Base-by-base conservation (phyloP, 2,888 invertebrate species). In the Hipparchia semele region DNA sequence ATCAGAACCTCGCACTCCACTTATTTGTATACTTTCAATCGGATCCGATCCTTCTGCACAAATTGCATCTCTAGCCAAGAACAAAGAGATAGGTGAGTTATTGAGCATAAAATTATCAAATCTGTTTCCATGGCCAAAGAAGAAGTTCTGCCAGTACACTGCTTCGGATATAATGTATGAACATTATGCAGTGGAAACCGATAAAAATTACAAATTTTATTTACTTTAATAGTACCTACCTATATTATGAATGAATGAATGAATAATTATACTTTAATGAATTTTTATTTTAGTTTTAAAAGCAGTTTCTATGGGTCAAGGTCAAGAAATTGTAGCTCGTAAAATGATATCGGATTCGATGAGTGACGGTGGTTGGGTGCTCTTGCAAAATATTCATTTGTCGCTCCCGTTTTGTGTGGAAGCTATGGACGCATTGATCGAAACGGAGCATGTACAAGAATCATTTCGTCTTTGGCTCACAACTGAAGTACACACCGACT, bases 1-100 rank as follows among this genome's bases (percentile, higher is more conserved):
- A 89, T 98, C 98, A 0, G 98, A 98, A 86, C 96, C 97, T 0
- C 94, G 97, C 51, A 96, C 97, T 0, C 99, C 99, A 0, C 95
- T 99, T 39, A 96, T 99, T 79, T 99, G 99, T 82, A 96, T 99
- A 80, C 92, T 99, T 23, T 98, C 99, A 0, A 98, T 98, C 81
- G 99, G 99, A 0, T 99, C 99, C 0, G 99, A 99, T 94, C 99
- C 99, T 1, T 98, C 99, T n/a, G 96, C 98, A 9, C 98, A 99
- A 92, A 98, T 99, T 77, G 96, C 97, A 59, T 93, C 95, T 9
- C 90, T 99, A 66, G 98, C 99, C 1, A 99, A 99, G 90, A 94
- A 96, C 70, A 97, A 97, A 90, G 96, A 96, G 81, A 96, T 97
- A 73, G 95, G 98, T 98, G 92, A 94, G 33, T 53, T 39, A 7